A percentile compares a stretch with the other conserved stretches of the same genome.
Conservation (phyloP, 2,797 vertebrate genomes). For the Salmo trutta region DNA sequence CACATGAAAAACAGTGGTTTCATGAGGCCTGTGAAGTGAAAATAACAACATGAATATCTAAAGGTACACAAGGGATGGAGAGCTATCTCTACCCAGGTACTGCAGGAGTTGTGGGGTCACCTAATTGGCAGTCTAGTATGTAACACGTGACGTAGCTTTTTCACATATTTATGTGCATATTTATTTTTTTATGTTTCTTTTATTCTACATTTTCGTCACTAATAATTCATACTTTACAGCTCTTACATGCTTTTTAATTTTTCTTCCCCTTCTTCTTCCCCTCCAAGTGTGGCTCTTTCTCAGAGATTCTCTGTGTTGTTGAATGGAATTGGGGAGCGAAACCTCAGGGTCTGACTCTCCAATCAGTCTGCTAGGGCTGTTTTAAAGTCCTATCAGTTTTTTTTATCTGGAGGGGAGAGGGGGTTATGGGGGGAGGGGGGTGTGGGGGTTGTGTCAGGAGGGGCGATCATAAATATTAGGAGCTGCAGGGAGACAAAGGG, state of each 20-base stretch:
- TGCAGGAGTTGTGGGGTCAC: constrained; percentile 29
- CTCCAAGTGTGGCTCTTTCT: constrained; percentile 42
- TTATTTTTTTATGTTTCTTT: constrained; percentile 51
- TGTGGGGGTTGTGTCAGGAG: constrained; percentile 80
- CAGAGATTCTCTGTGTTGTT: constrained; percentile 61
- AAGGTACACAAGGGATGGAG: constrained; percentile 35
- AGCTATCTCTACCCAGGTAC: constrained; percentile 36
- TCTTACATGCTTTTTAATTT: constrained; percentile 21
- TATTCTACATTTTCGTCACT: constrained; percentile 45
- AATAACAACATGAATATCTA: constrained; percentile 51
- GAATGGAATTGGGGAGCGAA: constrained; percentile 43
- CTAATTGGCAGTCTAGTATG: constrained; percentile 46
- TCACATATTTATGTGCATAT: constrained; percentile 51
- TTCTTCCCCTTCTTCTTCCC: constrained; percentile 7
- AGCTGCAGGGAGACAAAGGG: constrained; percentile 85
- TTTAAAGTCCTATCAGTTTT: constrained; percentile 59
- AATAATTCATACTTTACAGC: constrained; percentile 45
- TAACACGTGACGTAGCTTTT: constrained; percentile 21
- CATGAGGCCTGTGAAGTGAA: constrained; percentile 45
- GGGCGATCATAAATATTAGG: constrained; percentile 86
- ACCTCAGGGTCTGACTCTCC: constrained; percentile 56
- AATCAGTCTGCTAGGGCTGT: constrained; percentile 52
- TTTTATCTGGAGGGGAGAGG: constrained; percentile 36
- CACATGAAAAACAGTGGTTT: constrained; percentile 48
- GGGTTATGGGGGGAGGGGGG: constrained; percentile 30